Base-by-base conservation (phyloP, 1,140 invertebrate genomes). In the Drosophila nasuta region DNA sequence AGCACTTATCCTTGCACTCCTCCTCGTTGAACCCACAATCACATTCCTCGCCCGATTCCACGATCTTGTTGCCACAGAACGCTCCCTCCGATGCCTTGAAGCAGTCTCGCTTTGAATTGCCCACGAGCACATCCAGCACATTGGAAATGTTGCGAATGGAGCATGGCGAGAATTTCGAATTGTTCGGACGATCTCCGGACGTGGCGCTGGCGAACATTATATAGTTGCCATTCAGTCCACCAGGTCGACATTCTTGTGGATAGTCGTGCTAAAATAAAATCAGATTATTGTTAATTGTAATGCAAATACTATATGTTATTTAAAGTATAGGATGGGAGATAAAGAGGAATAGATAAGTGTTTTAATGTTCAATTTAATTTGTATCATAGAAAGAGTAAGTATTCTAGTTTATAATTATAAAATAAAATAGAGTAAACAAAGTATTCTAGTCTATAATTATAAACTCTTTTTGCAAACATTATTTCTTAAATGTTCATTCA, bases 31-130 rank as follows among this genome's bases (percentile, higher is more conserved):
- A 99, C 20, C 99, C 99, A 92, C 99, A 99, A 93, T 99, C 99
- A 91, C 99, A 99, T 93, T 99, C 97, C 93, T 99, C 99, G 10
- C 97, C 98, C 33, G 96, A 96, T 93, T 99, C 99, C 0, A 99
- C 98, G 87, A 99, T 99, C 93, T 99, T 98, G 93, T 99, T 99
- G 11, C 99, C 99, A 93, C 99, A 99, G 94, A 99, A 99, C 25
- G 98, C 97, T 68, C 97, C 98, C 67, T 96, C 96, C 60, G 96
- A 97, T 28, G 96, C 97, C 94, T 94, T 93, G 92, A 99, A 99
- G 92, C 99, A 99, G 93, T 99, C 99, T n/a, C 96, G 94, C 92
- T 99, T 99, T 76, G 97, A 96, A 46, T 96, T 97, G 75, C 97
- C 96, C 62, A 96, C 95, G 38, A 99, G 96, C 1, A 97, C 98